Percentiles rank a stretch among this genome's conserved stretches.
Evolutionary conservation across 1,140 invertebrate genomes (phyloP).

Genomic region (Ostrea edulis): DNA sequence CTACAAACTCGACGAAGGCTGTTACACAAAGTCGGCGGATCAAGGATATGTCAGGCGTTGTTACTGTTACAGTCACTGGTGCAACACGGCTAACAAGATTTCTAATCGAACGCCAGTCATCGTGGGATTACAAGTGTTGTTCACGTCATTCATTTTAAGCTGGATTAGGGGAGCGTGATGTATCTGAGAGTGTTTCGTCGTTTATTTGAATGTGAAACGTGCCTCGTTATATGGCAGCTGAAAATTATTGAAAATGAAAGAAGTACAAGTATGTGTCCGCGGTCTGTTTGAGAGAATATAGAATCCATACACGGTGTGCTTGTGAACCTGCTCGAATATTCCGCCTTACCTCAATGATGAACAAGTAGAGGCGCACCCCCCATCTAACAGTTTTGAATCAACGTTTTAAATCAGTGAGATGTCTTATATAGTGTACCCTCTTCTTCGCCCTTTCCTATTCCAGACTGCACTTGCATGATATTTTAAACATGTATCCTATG

Average conservation of each 20-base stretch:
- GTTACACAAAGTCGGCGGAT: constrained; percentile 47
- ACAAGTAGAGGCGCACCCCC: too few relatives aligned
- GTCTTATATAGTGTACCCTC: too few relatives aligned
- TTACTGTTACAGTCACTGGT: constrained; percentile 47
- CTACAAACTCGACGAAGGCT: constrained; percentile 38
- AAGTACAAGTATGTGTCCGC: neutral
- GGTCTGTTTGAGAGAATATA: too few relatives aligned
- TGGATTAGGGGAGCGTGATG: neutral
- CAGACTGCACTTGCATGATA: too few relatives aligned
- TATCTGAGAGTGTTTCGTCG: neutral
- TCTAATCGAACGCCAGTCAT: neutral
- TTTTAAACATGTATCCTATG: too few relatives aligned
- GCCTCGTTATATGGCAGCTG: neutral
- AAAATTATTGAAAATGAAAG: neutral
- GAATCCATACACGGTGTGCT: too few relatives aligned
- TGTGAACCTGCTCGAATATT: too few relatives aligned
- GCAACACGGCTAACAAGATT: constrained; percentile 37
- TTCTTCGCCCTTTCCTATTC: too few relatives aligned
- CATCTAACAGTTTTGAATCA: too few relatives aligned
- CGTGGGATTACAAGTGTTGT: neutral
- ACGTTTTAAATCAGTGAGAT: too few relatives aligned
- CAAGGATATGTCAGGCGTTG: constrained; percentile 47
- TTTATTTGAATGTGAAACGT: neutral
- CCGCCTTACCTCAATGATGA: too few relatives aligned
- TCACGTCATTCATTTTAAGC: neutral